Percentiles rank a stretch among this genome's conserved stretches.
phyloP scores from a whole-genome alignment of 2,888 invertebrate genomes.

The Perdita meconis region DNA sequence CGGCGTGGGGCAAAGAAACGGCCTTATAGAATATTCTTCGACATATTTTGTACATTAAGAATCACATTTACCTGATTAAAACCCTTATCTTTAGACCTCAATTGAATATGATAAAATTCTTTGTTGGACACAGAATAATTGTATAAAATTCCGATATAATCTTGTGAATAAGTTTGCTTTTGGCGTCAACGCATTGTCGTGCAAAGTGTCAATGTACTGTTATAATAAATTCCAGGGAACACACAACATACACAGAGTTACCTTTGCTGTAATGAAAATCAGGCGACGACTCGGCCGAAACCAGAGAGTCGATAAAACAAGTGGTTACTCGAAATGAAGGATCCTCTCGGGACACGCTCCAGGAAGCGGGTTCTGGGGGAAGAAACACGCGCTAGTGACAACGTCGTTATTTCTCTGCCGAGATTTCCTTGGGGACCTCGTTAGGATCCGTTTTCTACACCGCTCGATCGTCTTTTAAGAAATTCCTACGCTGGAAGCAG shows the following conservation, averaged over 20 bases:
- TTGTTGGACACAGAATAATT: too few species aligned
- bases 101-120: too few species aligned
- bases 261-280: constrained; percentile 5
- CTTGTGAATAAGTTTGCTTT: not conserved
- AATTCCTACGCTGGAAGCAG: constrained; percentile 19
- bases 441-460: constrained; percentile 60
- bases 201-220: too few species aligned
- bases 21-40: too few species aligned
- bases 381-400: constrained; percentile 60
- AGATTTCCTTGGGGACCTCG: constrained; percentile 71
- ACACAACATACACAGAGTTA: too few species aligned
- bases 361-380: constrained; percentile 11
- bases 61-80: too few species aligned
- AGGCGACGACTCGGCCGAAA: constrained; percentile 21
- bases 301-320: constrained; percentile 14
- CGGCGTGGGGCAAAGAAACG: too few species aligned
- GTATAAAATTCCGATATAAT: too few species aligned
- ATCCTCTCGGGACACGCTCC: constrained; percentile 17
- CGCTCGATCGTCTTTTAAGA: constrained; percentile 48
- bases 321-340: constrained; percentile 32
- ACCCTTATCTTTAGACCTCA: too few species aligned
- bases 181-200: too few species aligned
- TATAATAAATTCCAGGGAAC: too few species aligned
- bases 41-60: too few species aligned
- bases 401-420: constrained; percentile 66